These are phyloP conservation scores for Crambe crambe DNA, from an alignment of 37 sponge, comb jelly and placozoan species.

Conservation along the genomic window DNA sequence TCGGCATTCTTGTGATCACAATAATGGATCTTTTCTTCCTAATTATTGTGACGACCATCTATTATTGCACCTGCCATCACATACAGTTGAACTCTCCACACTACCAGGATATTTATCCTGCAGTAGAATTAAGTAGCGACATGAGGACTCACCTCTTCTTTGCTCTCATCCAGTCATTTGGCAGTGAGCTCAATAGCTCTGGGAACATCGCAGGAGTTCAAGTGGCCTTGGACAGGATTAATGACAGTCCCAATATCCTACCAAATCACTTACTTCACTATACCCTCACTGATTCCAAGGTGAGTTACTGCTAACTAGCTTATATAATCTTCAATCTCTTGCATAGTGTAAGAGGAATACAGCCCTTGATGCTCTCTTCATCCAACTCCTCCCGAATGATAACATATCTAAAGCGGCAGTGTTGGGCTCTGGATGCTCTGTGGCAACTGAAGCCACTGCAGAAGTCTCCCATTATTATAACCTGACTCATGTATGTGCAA, in stretches of 20 bases:
- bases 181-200: conserved; percentile 22
- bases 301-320: too few species aligned
- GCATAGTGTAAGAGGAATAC: conserved; percentile 3
- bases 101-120: background rate
- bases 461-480: conserved; percentile 25
- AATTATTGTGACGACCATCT: too few species aligned
- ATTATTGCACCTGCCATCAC: too few species aligned
- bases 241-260: conserved; percentile 1
- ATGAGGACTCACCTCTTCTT: conserved; percentile 1
- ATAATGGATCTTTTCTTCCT: too few species aligned
- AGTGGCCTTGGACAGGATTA: conserved; percentile 35
- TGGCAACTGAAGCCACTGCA: conserved; percentile 26
- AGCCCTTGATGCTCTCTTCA: conserved; percentile 18
- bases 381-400: conserved; percentile 1
- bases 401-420: background rate
- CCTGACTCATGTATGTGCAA: conserved; percentile 23
- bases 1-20: too few species aligned
- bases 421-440: conserved; percentile 20
- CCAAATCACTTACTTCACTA: conserved; percentile 25
- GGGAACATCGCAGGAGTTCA: conserved; percentile 11
- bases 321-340: background rate
- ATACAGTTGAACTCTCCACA: background rate
- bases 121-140: background rate
- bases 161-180: conserved; percentile 19
- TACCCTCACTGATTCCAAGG: conserved; percentile 21